Base-by-base conservation (phyloP, 2,113 vertebrate species). In the Rhinopithecus roxellana region DNA sequence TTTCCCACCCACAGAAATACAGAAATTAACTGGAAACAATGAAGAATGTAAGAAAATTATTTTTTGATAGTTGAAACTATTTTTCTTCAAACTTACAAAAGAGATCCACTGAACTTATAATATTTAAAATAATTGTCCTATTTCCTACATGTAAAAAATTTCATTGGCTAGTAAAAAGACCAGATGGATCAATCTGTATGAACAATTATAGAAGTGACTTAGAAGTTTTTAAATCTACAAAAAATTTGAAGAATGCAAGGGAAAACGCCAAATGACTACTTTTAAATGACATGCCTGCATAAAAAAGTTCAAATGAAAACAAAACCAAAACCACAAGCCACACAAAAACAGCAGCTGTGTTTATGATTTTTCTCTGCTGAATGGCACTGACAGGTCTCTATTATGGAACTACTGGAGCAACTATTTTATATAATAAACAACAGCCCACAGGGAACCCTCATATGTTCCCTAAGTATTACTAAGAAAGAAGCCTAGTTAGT, bases 321-420 rank as follows among this genome's bases (percentile, higher is more conserved):
- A 78, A 96, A 97, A 95, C 55, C 1, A 94, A 97, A 94, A 96
- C 93, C 90, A 96, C 84, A 95, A 96, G 38, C 85, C 52, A 97
- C 57, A 93, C 85, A 90, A 97, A 95, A 97, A 97, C 14, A 97
- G 89, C 96, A 98, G 93, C 93, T 98, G 94, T 97, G 91, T 96
- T 97, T 97, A 92, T 10, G 35, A 89, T 93, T 89, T 90, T 92
- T 80, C 85, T 93, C 94, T 97, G 90, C 48, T 92, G 75, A 93
- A 93, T 81, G 75, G 81, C 6, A 18, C 57, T 89, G 90, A 78
- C 25, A 89, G 74, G 48, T 95, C 88, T 95, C 88, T 87, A 43
- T 83, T 84, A 95, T 6, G 74, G 69, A 86, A 95, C 78, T 20
- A 59, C 5, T 43, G 13, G 18, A 84, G 70, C 32, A 92, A 43